A percentile compares a stretch with the other conserved stretches of the same genome.
Conservation (phyloP, 2,888 invertebrate species). For the Acronicta alni region DNA sequence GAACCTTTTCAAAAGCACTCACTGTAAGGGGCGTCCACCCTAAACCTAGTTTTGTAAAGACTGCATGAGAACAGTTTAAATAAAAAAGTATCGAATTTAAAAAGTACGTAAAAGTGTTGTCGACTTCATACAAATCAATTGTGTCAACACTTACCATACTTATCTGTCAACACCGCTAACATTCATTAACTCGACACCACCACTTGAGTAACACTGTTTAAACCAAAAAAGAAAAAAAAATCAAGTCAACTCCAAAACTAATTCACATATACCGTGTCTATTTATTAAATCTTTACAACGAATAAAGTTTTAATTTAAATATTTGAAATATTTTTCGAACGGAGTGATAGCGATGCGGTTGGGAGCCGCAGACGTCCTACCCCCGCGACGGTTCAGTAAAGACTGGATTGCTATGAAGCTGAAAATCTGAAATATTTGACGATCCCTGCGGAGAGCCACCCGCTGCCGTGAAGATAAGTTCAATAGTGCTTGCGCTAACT, state of each 20-base stretch:
- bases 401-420: constrained; percentile 70
- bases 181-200: constrained; percentile 66
- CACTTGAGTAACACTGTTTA: constrained; percentile 63
- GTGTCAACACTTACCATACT: constrained; percentile 73
- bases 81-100: background rate
- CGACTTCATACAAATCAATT: constrained; percentile 44
- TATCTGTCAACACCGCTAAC: constrained; percentile 71
- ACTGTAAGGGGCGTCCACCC: constrained; percentile 16
- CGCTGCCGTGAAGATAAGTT: constrained; percentile 71
- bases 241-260: constrained; percentile 30
- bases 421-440: constrained; percentile 70
- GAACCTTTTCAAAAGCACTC: constrained; percentile 20
- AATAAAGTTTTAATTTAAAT: constrained; percentile 42
- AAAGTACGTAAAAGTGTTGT: constrained; percentile 20
- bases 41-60: constrained; percentile 23
- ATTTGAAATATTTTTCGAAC: constrained; percentile 64
- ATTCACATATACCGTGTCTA: constrained; percentile 17
- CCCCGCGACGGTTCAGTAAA: constrained; percentile 66
- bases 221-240: constrained; percentile 42
- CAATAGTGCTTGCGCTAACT: constrained; percentile 75
- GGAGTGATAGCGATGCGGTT: constrained; percentile 40
- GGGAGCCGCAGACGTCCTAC: constrained; percentile 66
- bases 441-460: constrained; percentile 64
- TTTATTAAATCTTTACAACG: background rate
- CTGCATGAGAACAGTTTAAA: constrained; percentile 17